These are phyloP conservation scores for Drosophila punjabiensis DNA, from an alignment of 1,140 invertebrate species.

Conservation along the genomic window DNA sequence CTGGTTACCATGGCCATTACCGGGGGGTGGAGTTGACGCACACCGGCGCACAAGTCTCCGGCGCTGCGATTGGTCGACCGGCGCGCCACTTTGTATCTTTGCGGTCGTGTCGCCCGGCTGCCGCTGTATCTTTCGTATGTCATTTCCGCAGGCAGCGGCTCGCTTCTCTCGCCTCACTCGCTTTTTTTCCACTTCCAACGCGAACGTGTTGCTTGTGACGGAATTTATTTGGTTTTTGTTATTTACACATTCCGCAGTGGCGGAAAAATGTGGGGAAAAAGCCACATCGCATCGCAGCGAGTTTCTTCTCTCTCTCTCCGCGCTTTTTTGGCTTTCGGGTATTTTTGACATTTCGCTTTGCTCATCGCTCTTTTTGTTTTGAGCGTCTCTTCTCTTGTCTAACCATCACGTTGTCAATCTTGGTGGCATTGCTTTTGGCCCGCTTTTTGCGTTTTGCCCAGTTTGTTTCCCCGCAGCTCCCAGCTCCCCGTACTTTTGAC, in stretches of 20 bases:
- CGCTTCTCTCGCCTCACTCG: slow-evolving; percentile 38
- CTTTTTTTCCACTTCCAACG: slow-evolving; percentile 55
- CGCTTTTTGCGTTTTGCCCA: slow-evolving; percentile 61
- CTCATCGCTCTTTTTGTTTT: slow-evolving; percentile 79
- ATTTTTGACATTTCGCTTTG: slow-evolving; percentile 84
- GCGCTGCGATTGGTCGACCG: slow-evolving; percentile 54
- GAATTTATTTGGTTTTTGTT: slow-evolving; percentile 83
- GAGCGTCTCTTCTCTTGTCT: slow-evolving; percentile 76
- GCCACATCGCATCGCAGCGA: slow-evolving; percentile 27
- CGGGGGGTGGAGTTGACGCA: slow-evolving; percentile 66
- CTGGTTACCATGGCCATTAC: slow-evolving; percentile 44
- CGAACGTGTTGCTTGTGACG: slow-evolving; percentile 79
- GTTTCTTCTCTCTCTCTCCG: slow-evolving; percentile 61
- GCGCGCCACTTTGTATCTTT: slow-evolving; percentile 35
- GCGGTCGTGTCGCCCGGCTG: slow-evolving; percentile 47
- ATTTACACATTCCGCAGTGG: slow-evolving; percentile 76
- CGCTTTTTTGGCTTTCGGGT: slow-evolving; percentile 60
- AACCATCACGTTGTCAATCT: slow-evolving; percentile 82
- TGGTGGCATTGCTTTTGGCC: slow-evolving; percentile 75
- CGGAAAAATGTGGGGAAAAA: slow-evolving; percentile 38
- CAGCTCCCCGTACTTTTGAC: slow-evolving; percentile 12
- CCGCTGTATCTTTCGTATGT: slow-evolving; percentile 49
- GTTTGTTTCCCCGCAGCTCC: slow-evolving; percentile 49
- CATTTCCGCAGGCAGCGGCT: slow-evolving; percentile 55
- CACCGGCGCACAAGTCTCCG: slow-evolving; percentile 62